Conservation (phyloP, 2,797 vertebrate species). For the Anas georgica region DNA sequence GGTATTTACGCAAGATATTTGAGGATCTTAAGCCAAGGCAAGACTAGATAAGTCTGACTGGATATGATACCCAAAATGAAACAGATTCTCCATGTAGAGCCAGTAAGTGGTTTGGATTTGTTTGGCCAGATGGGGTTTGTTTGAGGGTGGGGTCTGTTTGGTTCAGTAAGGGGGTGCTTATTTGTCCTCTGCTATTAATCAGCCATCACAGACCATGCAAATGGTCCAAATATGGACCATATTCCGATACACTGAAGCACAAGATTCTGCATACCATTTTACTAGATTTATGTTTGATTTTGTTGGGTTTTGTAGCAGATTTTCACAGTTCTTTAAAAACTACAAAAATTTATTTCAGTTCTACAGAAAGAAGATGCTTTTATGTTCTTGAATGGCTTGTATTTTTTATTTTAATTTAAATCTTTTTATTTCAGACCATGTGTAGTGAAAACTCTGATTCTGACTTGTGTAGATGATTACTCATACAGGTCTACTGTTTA, state of each 20-base stretch:
- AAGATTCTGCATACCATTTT: background rate
- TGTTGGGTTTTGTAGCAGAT: background rate
- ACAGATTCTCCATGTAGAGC: background rate
- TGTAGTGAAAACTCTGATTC: background rate
- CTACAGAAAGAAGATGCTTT: background rate
- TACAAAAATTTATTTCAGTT: background rate
- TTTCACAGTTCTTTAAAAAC: background rate
- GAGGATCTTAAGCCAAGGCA: conserved; percentile 17
- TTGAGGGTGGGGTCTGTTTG: background rate
- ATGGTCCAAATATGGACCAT: background rate
- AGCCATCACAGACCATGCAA: background rate
- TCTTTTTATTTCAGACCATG: background rate
- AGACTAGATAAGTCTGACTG: conserved; percentile 3
- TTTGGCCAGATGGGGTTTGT: background rate
- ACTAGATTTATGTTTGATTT: background rate
- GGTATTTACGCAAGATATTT: conserved; percentile 25
- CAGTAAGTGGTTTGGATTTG: background rate
- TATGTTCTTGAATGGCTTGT: background rate
- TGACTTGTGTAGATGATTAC: background rate
- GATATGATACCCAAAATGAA: conserved; percentile 20
- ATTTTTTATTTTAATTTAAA: background rate
- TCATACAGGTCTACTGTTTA: background rate
- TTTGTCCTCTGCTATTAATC: background rate
- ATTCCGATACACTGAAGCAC: background rate
- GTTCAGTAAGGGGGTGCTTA: background rate